Percentiles rank a stretch among this genome's conserved stretches.
Conservation (phyloP, 2,888 invertebrate genomes). For the Oscheius myriophilus region DNA sequence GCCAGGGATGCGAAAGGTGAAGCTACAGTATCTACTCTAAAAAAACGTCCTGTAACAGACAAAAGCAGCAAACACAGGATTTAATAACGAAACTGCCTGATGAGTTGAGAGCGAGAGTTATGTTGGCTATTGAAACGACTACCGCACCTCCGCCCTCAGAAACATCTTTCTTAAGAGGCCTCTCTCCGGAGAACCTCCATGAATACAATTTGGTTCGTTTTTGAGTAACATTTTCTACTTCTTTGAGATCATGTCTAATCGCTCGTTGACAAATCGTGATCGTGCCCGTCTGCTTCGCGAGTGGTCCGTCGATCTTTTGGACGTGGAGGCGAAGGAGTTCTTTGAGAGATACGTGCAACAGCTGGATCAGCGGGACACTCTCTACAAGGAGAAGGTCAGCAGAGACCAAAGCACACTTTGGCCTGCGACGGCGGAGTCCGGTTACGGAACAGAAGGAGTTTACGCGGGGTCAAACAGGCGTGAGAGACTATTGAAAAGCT, state of each 20-base stretch:
- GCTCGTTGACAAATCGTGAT: constrained; percentile 3
- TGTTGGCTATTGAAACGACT: neutral
- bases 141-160: constrained; percentile 4
- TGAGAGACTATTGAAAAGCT: too few relatives aligned
- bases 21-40: neutral
- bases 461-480: too few relatives aligned
- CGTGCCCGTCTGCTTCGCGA: constrained; percentile 17
- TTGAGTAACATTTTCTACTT: neutral
- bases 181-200: constrained; percentile 16
- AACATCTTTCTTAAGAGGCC: constrained; percentile 11
- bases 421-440: too few relatives aligned
- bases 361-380: neutral
- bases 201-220: constrained; percentile 21
- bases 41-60: too few relatives aligned
- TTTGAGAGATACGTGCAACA: constrained; percentile 13
- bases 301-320: constrained; percentile 26
- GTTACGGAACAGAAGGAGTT: too few relatives aligned
- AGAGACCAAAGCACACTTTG: too few relatives aligned
- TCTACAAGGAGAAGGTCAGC: too few relatives aligned
- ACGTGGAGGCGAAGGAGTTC: constrained; percentile 13
- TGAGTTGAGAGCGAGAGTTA: constrained; percentile 2
- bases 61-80: constrained; percentile 9
- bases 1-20: constrained; percentile 14
- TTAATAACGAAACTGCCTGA: constrained; percentile 5
- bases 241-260: constrained; percentile 21